Evolutionary conservation across 2,113 vertebrate species (phyloP).

Genomic region (Thalassarche chlororhynchos): DNA sequence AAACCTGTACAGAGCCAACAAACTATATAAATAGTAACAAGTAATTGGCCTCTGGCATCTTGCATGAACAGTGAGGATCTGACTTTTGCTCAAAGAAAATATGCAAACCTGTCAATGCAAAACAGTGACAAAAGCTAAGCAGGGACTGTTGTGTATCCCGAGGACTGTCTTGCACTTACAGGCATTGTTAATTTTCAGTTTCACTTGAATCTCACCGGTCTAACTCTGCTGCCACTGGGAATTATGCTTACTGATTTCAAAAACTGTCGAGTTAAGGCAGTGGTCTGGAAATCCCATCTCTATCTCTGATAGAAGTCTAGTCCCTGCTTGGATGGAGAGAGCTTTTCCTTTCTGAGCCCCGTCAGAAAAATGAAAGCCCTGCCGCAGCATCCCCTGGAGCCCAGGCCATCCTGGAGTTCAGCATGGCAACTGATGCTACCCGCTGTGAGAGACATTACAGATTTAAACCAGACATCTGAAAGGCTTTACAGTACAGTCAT

Average conservation of each 20-base stretch:
- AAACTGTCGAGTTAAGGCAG: background rate
- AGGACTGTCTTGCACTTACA: background rate
- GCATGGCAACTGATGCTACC: too few species aligned
- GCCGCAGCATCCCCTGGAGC: background rate
- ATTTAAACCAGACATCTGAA: background rate
- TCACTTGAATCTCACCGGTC: background rate
- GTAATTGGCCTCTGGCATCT: background rate
- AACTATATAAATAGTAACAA: background rate
- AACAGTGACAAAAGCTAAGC: background rate
- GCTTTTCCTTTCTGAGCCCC: background rate
- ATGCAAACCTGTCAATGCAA: background rate
- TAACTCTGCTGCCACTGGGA: background rate
- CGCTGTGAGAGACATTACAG: background rate
- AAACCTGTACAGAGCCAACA: background rate
- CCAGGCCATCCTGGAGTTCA: background rate
- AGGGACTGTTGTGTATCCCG: background rate
- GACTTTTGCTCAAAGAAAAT: background rate
- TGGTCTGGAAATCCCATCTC: conserved; percentile 6
- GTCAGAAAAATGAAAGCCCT: background rate
- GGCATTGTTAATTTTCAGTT: background rate
- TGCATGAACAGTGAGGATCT: background rate
- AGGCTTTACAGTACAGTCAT: background rate
- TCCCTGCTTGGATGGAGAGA: background rate
- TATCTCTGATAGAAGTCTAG: background rate
- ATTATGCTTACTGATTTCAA: background rate